phyloP scores from a whole-genome alignment of 2,888 invertebrate species.

The Trichogramma dendrolimi region DNA sequence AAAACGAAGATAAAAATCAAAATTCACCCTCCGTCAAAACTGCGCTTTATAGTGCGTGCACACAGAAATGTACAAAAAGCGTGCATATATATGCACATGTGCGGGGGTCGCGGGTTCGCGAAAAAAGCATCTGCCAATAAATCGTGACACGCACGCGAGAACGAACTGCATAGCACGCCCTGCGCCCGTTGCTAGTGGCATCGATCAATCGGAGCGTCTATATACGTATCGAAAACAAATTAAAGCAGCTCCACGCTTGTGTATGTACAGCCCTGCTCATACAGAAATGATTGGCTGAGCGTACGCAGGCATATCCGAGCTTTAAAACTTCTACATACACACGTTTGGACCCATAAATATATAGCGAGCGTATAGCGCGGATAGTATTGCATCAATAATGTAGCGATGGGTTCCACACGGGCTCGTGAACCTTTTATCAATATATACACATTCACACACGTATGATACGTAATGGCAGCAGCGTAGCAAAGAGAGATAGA shows the following conservation, averaged over 20 bases:
- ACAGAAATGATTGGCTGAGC: conserved; percentile 33
- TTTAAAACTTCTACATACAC: conserved; percentile 22
- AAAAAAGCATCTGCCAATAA: no score
- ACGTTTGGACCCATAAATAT: conserved; percentile 33
- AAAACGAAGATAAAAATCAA: no score
- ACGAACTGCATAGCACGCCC: no score
- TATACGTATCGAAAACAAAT: conserved; percentile 23
- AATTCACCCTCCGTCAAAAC: no score
- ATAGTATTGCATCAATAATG: conserved; percentile 32
- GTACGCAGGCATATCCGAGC: neutral
- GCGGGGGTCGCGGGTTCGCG: no score
- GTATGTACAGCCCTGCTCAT: conserved; percentile 4
- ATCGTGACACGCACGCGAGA: no score
- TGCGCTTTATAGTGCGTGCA: no score
- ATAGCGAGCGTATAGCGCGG: conserved; percentile 10
- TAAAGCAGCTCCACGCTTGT: conserved; percentile 18
- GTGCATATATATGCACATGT: no score
- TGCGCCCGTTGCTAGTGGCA: neutral
- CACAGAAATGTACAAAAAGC: no score
- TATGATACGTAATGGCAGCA: no score
- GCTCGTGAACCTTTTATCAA: conserved; percentile 31
- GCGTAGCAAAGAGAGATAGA: no score
- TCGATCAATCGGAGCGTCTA: neutral
- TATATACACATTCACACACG: conserved; percentile 20
- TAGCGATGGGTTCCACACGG: conserved; percentile 1